A percentile compares a stretch with the other conserved stretches of the same genome.
Evolutionary conservation across 53 echinoderm and acorn worm species (phyloP).

Genomic region (Henricia sp.): DNA sequence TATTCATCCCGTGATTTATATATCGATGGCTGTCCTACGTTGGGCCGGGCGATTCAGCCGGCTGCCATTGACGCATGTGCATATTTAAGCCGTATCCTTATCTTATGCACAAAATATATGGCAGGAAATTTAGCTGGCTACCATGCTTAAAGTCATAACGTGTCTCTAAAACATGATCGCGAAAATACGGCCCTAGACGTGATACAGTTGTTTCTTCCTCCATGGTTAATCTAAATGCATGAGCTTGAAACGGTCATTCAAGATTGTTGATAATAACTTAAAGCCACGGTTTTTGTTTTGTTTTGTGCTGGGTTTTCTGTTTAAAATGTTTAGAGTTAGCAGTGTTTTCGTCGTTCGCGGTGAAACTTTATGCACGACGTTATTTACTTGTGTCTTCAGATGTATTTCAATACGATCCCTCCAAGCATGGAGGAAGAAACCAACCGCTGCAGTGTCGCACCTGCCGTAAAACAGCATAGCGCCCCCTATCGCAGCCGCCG

Average conservation of each 20-base stretch:
- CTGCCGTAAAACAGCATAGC: conserved; percentile 34
- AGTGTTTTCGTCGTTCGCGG: not conserved
- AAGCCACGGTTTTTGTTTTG: no score
- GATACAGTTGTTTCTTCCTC: not conserved
- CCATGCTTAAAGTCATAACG: not conserved
- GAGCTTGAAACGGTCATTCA: no score
- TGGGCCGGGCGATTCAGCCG: not conserved
- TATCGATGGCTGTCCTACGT: not conserved
- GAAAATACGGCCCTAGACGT: not conserved
- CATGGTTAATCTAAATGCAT: not conserved
- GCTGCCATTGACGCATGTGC: not conserved
- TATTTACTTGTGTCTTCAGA: not conserved
- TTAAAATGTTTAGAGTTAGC: not conserved
- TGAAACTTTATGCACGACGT: not conserved
- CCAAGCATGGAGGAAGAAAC: not conserved
- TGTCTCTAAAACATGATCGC: not conserved
- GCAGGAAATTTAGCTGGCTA: not conserved
- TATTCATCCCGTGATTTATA: no score
- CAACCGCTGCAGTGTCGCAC: not conserved
- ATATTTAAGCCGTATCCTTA: not conserved
- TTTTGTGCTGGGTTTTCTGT: not conserved
- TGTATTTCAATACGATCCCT: not conserved
- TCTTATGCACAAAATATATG: not conserved
- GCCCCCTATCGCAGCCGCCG: conserved; percentile 58
- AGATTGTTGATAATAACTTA: no score